phyloP scores from a whole-genome alignment of 2,888 invertebrate genomes.

The Cataglyphis livida region DNA sequence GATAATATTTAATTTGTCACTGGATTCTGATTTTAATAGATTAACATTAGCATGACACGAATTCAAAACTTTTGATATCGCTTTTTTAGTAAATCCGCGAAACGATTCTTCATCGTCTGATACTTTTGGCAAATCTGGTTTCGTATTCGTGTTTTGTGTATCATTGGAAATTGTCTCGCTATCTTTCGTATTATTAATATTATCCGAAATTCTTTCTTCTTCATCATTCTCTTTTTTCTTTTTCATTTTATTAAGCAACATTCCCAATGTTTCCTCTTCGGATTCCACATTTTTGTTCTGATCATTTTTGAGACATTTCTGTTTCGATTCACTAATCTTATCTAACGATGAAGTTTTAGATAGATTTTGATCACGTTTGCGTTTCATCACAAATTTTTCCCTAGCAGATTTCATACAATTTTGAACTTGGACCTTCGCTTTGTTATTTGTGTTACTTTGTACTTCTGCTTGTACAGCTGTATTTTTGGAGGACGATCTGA shows the following conservation, averaged over 20 bases:
- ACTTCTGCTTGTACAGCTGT: slow-evolving; percentile 66
- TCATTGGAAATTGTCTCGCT: slow-evolving; percentile 34
- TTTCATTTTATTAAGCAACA: slow-evolving; percentile 85
- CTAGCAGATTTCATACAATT: slow-evolving; percentile 69
- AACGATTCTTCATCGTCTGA: slow-evolving; percentile 87
- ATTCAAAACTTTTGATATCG: slow-evolving; percentile 79
- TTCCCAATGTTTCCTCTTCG: slow-evolving; percentile 89
- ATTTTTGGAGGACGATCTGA: slow-evolving; percentile 79
- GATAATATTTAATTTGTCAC: slow-evolving; percentile 55
- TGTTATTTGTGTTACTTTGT: slow-evolving; percentile 61
- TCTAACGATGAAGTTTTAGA: slow-evolving; percentile 58
- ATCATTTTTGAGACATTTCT: slow-evolving; percentile 71
- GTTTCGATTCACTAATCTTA: slow-evolving; percentile 59
- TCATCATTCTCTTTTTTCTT: slow-evolving; percentile 60
- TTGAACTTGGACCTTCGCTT: slow-evolving; percentile 72
- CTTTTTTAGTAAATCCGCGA: slow-evolving; percentile 84
- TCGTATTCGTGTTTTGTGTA: slow-evolving; percentile 40
- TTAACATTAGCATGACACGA: slow-evolving; percentile 77
- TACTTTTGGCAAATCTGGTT: slow-evolving; percentile 81
- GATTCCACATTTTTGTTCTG: slow-evolving; percentile 86
- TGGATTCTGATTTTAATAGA: slow-evolving; percentile 71
- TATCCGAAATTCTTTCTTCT: slow-evolving; percentile 28
- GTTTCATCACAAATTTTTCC: slow-evolving; percentile 71
- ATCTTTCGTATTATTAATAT: slow-evolving; percentile 28
- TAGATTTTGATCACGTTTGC: slow-evolving; percentile 65